A percentile compares a stretch with the other conserved stretches of the same genome.
phyloP scores from a whole-genome alignment of 2,888 invertebrate species.

The Nezara viridula region DNA sequence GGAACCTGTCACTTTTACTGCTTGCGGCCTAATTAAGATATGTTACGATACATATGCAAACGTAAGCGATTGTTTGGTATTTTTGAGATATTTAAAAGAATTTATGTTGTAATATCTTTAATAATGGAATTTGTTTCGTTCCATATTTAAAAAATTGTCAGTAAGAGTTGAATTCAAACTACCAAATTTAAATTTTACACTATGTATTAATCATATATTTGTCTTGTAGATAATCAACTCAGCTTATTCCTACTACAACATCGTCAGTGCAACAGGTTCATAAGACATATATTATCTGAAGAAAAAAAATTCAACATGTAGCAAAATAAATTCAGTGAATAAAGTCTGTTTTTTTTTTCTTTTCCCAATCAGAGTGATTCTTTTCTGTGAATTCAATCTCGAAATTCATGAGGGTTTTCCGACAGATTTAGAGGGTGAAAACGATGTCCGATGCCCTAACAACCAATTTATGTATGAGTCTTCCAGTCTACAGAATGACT shows the following conservation, averaged over 20 bases:
- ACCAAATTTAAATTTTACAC: too few species aligned
- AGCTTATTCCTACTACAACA: constrained; percentile 22
- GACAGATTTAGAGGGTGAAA: too few species aligned
- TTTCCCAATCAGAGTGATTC: not conserved
- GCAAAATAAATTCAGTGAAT: not conserved
- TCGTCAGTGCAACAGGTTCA: constrained; percentile 33
- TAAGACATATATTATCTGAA: not conserved
- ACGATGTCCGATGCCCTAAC: too few species aligned
- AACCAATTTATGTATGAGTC: too few species aligned
- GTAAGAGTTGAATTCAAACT: too few species aligned
- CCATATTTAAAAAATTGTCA: too few species aligned
- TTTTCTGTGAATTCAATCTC: not conserved
- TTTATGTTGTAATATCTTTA: not conserved
- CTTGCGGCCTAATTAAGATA: constrained; percentile 23
- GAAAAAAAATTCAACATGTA: not conserved
- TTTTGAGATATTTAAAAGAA: not conserved
- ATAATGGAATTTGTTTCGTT: too few species aligned
- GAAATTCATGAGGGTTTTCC: too few species aligned
- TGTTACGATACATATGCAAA: constrained; percentile 1
- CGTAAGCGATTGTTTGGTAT: not conserved
- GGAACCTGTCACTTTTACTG: not conserved
- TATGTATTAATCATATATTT: not conserved
- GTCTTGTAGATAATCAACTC: constrained; percentile 11
- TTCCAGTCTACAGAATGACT: too few species aligned
- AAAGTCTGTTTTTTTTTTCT: not conserved